Conservation (phyloP, 1,140 invertebrate species). For the Berghia stephanieae region DNA sequence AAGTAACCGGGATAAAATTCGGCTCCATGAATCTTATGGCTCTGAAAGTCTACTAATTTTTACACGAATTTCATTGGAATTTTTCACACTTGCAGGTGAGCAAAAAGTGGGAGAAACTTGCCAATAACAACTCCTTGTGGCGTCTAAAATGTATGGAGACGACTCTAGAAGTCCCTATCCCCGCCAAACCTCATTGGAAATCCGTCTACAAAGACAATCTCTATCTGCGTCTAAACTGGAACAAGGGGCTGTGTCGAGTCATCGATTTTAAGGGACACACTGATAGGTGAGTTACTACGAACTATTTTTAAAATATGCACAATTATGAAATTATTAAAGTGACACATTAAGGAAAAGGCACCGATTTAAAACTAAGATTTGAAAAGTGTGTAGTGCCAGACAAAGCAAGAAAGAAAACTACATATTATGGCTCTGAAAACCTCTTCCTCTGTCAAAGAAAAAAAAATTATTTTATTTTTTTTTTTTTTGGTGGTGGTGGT, state of each 20-base stretch:
- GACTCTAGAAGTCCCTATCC: slow-evolving; percentile 48
- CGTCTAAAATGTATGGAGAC: slow-evolving; percentile 53
- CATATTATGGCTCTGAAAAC: no score
- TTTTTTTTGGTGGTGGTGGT: background rate
- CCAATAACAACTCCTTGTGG: slow-evolving; percentile 59
- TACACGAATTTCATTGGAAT: no score
- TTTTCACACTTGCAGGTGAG: slow-evolving; percentile 46
- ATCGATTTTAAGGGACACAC: slow-evolving; percentile 54
- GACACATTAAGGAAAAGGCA: no score
- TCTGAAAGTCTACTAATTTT: no score
- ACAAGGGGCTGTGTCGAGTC: slow-evolving; percentile 45
- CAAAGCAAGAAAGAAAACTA: no score
- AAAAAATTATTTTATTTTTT: background rate
- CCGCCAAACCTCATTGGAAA: slow-evolving; percentile 52
- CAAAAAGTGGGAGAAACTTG: slow-evolving; percentile 54
- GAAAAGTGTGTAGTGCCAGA: no score
- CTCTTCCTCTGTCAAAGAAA: background rate
- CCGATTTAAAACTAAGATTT: no score
- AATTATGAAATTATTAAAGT: no score
- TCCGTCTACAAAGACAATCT: slow-evolving; percentile 54
- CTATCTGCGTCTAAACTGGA: slow-evolving; percentile 54
- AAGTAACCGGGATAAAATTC: no score
- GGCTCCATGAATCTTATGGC: no score
- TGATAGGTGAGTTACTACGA: slow-evolving; percentile 50
- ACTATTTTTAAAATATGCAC: no score